A percentile compares a stretch with the other conserved stretches of the same genome.
Evolutionary conservation across 2,888 invertebrate species (phyloP).

Genomic region (Acheta domesticus): DNA sequence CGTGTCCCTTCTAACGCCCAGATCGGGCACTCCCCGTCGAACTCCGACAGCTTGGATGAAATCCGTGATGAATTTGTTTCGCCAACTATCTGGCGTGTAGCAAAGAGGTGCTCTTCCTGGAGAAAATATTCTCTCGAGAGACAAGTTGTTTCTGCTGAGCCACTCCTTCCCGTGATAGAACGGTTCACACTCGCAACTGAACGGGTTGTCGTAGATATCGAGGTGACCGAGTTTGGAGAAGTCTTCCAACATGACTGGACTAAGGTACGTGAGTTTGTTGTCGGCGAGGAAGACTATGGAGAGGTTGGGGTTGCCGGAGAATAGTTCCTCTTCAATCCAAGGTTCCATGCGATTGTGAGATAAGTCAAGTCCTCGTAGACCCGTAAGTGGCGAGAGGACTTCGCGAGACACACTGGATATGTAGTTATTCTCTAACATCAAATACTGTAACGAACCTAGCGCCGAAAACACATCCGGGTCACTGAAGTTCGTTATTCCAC

Average conservation of each 20-base stretch:
- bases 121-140: constrained; percentile 21
- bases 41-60: constrained; percentile 18
- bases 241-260: constrained; percentile 57
- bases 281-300: constrained; percentile 49
- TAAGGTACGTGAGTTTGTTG: constrained; percentile 57
- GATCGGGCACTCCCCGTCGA: background rate
- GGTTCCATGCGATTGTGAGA: constrained; percentile 53
- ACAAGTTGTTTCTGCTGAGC: constrained; percentile 12
- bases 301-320: constrained; percentile 50
- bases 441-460: constrained; percentile 52
- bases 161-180: constrained; percentile 44
- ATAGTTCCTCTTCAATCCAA: constrained; percentile 54
- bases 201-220: constrained; percentile 54
- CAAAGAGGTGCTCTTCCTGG: constrained; percentile 47
- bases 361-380: constrained; percentile 52
- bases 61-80: constrained; percentile 40
- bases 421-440: constrained; percentile 53
- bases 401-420: constrained; percentile 50
- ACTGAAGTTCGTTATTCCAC: constrained; percentile 50
- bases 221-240: constrained; percentile 51
- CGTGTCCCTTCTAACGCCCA: background rate
- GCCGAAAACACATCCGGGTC: constrained; percentile 53
- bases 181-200: constrained; percentile 54
- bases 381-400: constrained; percentile 50
- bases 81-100: constrained; percentile 52